Evolutionary conservation across 1,140 invertebrate genomes (phyloP).

Genomic region (Anoplolepis gracilipes): DNA sequence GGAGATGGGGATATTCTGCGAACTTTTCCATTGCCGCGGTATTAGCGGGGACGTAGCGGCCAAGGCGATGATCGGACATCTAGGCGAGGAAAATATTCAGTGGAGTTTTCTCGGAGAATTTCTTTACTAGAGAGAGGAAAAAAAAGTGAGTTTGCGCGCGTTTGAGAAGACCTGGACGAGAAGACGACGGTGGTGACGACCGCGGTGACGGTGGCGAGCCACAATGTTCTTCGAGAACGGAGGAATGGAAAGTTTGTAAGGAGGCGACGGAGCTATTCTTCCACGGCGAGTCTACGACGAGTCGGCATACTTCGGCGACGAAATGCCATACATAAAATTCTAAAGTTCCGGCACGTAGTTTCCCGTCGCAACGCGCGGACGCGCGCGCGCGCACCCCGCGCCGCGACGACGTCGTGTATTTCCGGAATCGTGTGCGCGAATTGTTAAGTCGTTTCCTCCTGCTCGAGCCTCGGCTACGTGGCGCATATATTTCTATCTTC

Average conservation of each 20-base stretch:
- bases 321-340: slow-evolving; percentile 82
- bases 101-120: slow-evolving; percentile 75
- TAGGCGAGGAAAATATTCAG: slow-evolving; percentile 81
- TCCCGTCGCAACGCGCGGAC: slow-evolving; percentile 42
- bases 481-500: slow-evolving; percentile 53
- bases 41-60: slow-evolving; percentile 75
- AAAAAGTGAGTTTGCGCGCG: slow-evolving; percentile 30
- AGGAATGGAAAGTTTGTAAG: slow-evolving; percentile 28
- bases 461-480: not conserved
- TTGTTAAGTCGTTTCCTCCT: slow-evolving; percentile 54
- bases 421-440: slow-evolving; percentile 63
- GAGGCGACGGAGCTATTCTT: slow-evolving; percentile 77
- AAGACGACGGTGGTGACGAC: no score
- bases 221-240: not conserved
- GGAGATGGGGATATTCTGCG: not conserved
- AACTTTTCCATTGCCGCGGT: slow-evolving; percentile 76
- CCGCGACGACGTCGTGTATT: slow-evolving; percentile 39
- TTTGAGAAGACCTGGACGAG: not conserved
- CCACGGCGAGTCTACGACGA: slow-evolving; percentile 61
- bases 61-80: slow-evolving; percentile 77
- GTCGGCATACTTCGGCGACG: slow-evolving; percentile 78
- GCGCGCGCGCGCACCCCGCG: slow-evolving; percentile 1
- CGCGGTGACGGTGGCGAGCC: slow-evolving; percentile 5
- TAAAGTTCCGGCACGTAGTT: slow-evolving; percentile 77
- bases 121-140: slow-evolving; percentile 66